These are phyloP conservation scores for Drosophila melanosoma DNA, from an alignment of 2,888 invertebrate genomes.

Conservation along the genomic window DNA sequence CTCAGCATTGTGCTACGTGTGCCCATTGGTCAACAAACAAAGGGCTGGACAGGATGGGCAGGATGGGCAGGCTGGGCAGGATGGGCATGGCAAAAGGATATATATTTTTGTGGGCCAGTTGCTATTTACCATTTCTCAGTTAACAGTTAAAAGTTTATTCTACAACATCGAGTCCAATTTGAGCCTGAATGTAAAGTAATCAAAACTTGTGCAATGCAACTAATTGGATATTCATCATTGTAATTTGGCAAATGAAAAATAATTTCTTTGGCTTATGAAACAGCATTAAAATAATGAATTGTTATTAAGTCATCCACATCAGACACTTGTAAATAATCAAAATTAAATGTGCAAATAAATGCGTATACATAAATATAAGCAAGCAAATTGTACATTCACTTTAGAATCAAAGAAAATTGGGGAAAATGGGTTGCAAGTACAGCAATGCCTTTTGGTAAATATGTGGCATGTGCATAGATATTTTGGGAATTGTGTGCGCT, in stretches of 20 bases:
- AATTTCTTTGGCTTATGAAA: background rate
- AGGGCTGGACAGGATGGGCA: slow-evolving; percentile 25
- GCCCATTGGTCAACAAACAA: slow-evolving; percentile 43
- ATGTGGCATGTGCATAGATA: slow-evolving; percentile 2
- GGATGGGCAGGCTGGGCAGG: background rate
- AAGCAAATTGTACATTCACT: background rate
- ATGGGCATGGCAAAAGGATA: slow-evolving; percentile 42
- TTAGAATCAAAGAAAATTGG: background rate
- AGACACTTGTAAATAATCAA: background rate
- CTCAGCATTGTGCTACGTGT: slow-evolving; percentile 16
- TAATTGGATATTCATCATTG: background rate
- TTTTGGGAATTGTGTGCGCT: slow-evolving; percentile 20
- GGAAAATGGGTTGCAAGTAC: slow-evolving; percentile 8
- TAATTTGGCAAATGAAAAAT: background rate
- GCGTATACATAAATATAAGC: background rate
- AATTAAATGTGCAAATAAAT: background rate
- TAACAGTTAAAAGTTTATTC: background rate
- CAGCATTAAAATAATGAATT: background rate
- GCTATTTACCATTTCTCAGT: background rate
- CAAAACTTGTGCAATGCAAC: background rate
- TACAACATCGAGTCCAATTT: background rate
- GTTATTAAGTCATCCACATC: background rate
- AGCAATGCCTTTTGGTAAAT: background rate
- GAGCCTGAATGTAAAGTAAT: background rate
- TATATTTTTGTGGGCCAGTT: slow-evolving; percentile 35